These are phyloP conservation scores for Atrichornis clamosus DNA, from an alignment of 2,113 vertebrate genomes.

Conservation along the genomic window DNA sequence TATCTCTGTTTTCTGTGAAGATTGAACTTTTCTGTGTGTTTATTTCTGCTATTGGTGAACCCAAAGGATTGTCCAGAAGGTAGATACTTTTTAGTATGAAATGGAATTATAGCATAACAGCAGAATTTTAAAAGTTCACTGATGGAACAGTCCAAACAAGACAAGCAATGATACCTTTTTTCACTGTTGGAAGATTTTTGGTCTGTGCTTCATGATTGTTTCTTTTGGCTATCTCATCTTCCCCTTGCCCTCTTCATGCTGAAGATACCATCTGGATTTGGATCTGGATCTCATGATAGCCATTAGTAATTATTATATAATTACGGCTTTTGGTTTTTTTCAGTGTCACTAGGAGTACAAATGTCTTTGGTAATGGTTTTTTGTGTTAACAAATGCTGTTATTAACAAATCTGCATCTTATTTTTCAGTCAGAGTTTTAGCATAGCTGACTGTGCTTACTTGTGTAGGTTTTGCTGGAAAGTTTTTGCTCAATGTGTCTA, in stretches of 20 bases:
- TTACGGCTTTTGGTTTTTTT: neutral
- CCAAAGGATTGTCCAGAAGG: neutral
- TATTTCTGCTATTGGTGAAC: neutral
- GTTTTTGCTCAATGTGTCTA: neutral
- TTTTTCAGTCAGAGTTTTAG: neutral
- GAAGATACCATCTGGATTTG: neutral
- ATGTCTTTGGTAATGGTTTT: neutral
- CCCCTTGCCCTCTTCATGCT: neutral
- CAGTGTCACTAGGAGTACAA: neutral
- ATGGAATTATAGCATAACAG: neutral
- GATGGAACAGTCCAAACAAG: neutral
- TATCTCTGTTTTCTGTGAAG: neutral
- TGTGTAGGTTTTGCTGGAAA: neutral
- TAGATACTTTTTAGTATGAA: neutral
- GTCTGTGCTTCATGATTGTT: neutral
- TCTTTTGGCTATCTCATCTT: neutral
- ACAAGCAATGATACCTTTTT: accelerated
- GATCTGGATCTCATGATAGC: neutral
- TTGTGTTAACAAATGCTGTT: neutral
- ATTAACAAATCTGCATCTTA: neutral
- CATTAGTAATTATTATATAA: neutral
- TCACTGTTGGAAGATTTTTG: neutral
- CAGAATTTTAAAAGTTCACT: neutral
- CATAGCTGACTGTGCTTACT: neutral
- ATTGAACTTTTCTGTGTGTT: neutral